Conservation (phyloP, 2,888 invertebrate genomes). For the Rhagium mordax region DNA sequence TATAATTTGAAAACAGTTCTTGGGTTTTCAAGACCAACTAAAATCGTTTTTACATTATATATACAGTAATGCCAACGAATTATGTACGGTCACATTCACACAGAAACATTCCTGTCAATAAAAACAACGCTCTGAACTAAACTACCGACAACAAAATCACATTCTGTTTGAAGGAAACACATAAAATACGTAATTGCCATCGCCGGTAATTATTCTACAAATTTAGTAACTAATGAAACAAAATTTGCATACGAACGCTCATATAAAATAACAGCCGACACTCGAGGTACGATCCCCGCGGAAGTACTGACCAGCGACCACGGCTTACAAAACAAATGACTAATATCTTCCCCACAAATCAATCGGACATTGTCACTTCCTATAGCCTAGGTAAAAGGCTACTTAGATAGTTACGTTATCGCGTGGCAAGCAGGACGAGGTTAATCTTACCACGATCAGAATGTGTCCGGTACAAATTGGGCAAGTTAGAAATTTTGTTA, state of each 20-base stretch:
- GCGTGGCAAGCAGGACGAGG: neutral
- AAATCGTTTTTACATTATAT: no score
- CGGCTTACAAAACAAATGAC: constrained; percentile 21
- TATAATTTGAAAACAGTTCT: no score
- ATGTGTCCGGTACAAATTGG: neutral
- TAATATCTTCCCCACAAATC: constrained; percentile 30
- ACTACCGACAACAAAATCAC: no score
- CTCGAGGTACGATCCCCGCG: constrained; percentile 26
- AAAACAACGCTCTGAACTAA: no score
- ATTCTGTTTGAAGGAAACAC: no score
- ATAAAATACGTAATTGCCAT: no score
- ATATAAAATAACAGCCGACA: constrained; percentile 4
- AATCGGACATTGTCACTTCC: constrained; percentile 42
- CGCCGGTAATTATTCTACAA: neutral
- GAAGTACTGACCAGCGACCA: constrained; percentile 35
- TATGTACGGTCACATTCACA: no score
- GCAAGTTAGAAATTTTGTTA: neutral
- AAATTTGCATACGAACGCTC: neutral
- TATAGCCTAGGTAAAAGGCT: neutral
- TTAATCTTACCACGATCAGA: neutral
- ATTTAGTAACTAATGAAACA: neutral
- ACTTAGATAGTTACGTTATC: neutral
- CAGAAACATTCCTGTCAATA: no score
- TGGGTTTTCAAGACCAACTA: no score
- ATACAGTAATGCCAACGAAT: no score